Percentiles rank a stretch among this genome's conserved stretches.
Evolutionary conservation across 2,888 invertebrate species (phyloP).

Genomic region (Syrista parreyssii): DNA sequence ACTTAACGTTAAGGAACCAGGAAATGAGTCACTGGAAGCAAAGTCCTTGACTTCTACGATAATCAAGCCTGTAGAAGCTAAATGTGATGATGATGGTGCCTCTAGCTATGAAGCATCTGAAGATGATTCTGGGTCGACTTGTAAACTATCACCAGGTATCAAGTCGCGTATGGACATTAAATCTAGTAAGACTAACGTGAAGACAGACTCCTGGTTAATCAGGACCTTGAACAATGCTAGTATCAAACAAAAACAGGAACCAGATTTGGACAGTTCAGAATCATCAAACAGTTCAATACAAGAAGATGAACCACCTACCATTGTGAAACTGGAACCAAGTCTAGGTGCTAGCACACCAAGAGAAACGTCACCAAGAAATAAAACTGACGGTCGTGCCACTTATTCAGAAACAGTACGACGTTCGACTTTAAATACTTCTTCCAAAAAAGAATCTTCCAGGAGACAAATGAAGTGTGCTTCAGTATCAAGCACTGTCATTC

Average conservation of each 20-base stretch:
- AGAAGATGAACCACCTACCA: constrained; percentile 32
- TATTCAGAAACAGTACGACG: constrained; percentile 56
- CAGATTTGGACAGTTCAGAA: constrained; percentile 37
- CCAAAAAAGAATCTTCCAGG: constrained; percentile 35
- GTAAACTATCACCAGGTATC: constrained; percentile 30
- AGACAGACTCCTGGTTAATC: constrained; percentile 59
- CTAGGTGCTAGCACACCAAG: not conserved
- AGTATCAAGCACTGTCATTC: constrained; percentile 24
- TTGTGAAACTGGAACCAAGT: constrained; percentile 8
- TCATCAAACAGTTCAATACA: constrained; percentile 36
- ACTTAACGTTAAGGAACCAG: constrained; percentile 44
- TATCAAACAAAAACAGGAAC: constrained; percentile 28
- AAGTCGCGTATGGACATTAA: constrained; percentile 20
- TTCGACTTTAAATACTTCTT: constrained; percentile 19
- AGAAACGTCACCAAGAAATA: not conserved
- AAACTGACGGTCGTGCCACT: constrained; percentile 43
- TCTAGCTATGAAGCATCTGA: constrained; percentile 52
- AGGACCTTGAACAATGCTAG: constrained; percentile 53
- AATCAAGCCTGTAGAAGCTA: not conserved
- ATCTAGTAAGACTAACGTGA: constrained; percentile 46
- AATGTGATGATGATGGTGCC: constrained; percentile 12
- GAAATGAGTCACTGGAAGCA: constrained; percentile 7
- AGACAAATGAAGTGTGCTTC: not conserved
- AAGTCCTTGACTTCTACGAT: not conserved
- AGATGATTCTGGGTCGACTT: constrained; percentile 48